phyloP scores from a whole-genome alignment of 2,797 vertebrate species.

The Dicrostonyx torquatus region DNA sequence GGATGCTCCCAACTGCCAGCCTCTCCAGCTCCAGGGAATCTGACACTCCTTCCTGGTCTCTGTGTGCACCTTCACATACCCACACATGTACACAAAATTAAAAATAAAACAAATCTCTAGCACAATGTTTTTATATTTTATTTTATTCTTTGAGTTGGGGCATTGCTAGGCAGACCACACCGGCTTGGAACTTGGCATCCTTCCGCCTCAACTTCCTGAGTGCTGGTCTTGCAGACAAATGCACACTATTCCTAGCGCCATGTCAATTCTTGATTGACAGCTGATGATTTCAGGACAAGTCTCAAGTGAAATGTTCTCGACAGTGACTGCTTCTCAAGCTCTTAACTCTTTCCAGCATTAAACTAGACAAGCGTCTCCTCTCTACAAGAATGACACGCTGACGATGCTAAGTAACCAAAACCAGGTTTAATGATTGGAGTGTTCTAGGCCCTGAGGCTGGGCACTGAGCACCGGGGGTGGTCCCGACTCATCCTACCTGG shows the following conservation, averaged over 20 bases:
- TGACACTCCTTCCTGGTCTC: background rate
- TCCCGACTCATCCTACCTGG: background rate
- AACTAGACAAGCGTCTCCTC: background rate
- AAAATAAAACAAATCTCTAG: background rate
- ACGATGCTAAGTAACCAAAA: background rate
- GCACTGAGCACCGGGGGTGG: background rate
- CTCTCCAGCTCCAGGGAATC: background rate
- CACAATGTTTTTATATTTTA: background rate
- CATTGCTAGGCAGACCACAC: too few species aligned
- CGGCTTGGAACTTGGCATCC: background rate
- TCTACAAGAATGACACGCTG: background rate
- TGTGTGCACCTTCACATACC: background rate
- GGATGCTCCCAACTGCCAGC: background rate
- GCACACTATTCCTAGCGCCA: background rate
- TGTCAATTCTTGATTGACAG: background rate
- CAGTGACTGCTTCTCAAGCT: background rate
- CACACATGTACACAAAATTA: background rate
- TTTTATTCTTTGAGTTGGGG: background rate
- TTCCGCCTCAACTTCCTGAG: background rate
- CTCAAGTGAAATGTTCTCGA: constrained; percentile 8
- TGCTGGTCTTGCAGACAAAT: background rate
- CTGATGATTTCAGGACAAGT: constrained; percentile 8
- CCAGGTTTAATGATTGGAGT: background rate
- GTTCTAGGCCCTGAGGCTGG: background rate
- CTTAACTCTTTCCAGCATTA: background rate